These are phyloP conservation scores for Oncorhynchus nerka DNA, from an alignment of 2,113 vertebrate genomes.

Conservation along the genomic window DNA sequence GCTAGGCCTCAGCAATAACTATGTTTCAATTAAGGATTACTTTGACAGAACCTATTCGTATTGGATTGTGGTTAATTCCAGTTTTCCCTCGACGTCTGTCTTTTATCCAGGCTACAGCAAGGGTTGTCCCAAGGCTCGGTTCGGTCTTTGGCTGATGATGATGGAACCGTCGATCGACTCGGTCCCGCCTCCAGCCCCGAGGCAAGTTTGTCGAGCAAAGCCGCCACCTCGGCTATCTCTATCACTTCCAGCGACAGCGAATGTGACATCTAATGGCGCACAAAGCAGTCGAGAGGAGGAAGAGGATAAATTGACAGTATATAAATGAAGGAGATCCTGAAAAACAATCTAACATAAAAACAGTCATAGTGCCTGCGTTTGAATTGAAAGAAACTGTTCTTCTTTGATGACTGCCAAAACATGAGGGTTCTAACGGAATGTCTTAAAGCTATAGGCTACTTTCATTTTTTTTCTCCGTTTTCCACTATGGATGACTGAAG, in stretches of 20 bases:
- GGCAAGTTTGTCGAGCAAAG: slow-evolving; percentile 94
- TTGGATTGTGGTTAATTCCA: no score
- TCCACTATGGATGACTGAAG: slow-evolving; percentile 61
- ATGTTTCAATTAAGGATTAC: no score
- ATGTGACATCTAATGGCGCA: slow-evolving; percentile 91
- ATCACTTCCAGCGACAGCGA: slow-evolving; percentile 99
- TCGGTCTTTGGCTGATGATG: slow-evolving; percentile 84
- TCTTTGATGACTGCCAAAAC: slow-evolving; percentile 67
- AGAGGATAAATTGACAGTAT: slow-evolving; percentile 55
- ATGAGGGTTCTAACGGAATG: slow-evolving; percentile 59
- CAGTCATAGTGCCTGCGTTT: slow-evolving; percentile 74
- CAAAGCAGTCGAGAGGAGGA: slow-evolving; percentile 35
- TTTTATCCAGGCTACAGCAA: slow-evolving; percentile 88
- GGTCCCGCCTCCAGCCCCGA: slow-evolving; percentile 89
- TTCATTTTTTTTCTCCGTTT: slow-evolving; percentile 36
- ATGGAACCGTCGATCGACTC: slow-evolving; percentile 83
- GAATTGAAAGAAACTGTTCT: slow-evolving; percentile 54
- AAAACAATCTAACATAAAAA: slow-evolving; percentile 73
- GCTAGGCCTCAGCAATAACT: no score
- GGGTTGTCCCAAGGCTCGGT: slow-evolving; percentile 89
- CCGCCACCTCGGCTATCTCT: slow-evolving; percentile 96
- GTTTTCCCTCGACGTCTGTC: not conserved
- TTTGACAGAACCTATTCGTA: no score
- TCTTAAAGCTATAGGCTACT: slow-evolving; percentile 54
- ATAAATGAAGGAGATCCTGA: slow-evolving; percentile 52